Conservation (phyloP, 2,888 invertebrate species). For the Ecdyonurus torrentis region DNA sequence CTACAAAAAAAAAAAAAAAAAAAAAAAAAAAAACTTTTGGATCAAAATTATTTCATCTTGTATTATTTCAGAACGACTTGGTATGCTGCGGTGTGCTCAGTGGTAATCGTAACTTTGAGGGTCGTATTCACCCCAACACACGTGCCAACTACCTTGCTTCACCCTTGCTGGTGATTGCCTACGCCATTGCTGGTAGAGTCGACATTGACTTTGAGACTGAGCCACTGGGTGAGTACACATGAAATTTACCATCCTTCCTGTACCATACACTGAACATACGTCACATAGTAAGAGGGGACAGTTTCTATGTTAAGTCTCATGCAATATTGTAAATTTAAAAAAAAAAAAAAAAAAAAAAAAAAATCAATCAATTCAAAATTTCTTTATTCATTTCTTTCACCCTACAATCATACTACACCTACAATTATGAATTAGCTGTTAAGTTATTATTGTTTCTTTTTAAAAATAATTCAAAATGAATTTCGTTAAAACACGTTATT, state of each 20-base stretch:
- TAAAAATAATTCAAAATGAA: too few species aligned
- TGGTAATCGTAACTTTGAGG: conserved; percentile 97
- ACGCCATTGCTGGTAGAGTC: conserved; percentile 89
- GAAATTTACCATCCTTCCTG: not conserved
- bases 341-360: too few species aligned
- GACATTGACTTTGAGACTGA: conserved; percentile 87
- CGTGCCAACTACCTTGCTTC: conserved; percentile 95
- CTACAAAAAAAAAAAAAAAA: too few species aligned
- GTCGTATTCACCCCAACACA: conserved; percentile 91
- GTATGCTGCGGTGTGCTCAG: conserved; percentile 93
- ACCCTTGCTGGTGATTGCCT: conserved; percentile 93
- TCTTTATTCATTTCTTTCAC: too few species aligned
- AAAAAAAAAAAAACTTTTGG: not conserved
- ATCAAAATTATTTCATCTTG: not conserved
- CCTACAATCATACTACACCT: too few species aligned
- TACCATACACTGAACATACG: not conserved
- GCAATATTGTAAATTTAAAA: too few species aligned
- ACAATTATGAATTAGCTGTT: too few species aligned
- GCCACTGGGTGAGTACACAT: conserved; percentile 46
- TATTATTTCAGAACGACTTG: conserved; percentile 52
- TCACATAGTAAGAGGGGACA: too few species aligned
- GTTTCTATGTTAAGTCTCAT: not conserved
- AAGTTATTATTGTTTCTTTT: too few species aligned
- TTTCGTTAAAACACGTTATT: too few species aligned
- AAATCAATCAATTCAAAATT: too few species aligned